Evolutionary conservation across 23 tunicate genomes (phyloP).

Genomic region (Trididemnum nubilum): DNA sequence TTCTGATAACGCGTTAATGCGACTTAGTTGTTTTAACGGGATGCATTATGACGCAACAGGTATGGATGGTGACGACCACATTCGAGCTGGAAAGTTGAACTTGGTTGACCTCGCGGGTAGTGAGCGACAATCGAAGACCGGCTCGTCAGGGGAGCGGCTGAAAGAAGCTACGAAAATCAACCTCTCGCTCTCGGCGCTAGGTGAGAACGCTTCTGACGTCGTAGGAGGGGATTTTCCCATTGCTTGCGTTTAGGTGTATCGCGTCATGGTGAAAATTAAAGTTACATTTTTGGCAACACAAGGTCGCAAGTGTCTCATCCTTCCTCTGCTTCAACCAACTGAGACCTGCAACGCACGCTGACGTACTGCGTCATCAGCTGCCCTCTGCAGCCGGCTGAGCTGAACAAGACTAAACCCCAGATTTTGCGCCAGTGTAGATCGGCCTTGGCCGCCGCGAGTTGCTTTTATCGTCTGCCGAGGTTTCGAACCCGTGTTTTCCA

Average conservation of each 20-base stretch:
- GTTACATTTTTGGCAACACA: not conserved
- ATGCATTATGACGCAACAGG: too few relatives aligned
- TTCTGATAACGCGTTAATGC: too few relatives aligned
- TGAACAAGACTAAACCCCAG: too few relatives aligned
- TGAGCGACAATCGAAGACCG: slow-evolving; percentile 97
- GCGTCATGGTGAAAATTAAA: not conserved
- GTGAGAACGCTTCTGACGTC: slow-evolving; percentile 14
- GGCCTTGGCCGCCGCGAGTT: too few relatives aligned
- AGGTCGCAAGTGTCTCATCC: not conserved
- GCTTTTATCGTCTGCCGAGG: not conserved
- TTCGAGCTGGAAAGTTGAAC: slow-evolving; percentile 93
- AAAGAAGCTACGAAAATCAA: slow-evolving; percentile 99
- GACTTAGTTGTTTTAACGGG: too few relatives aligned
- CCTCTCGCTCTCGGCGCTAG: slow-evolving; percentile 94
- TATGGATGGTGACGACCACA: slow-evolving; percentile 85
- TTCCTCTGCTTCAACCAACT: too few relatives aligned
- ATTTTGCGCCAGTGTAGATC: too few relatives aligned
- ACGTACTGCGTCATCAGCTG: too few relatives aligned
- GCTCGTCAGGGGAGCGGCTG: slow-evolving; percentile 93
- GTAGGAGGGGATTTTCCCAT: not conserved
- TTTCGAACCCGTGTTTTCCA: slow-evolving; percentile 4
- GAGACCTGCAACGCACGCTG: too few relatives aligned
- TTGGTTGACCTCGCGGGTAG: slow-evolving; percentile 99
- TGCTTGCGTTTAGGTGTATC: too few relatives aligned
- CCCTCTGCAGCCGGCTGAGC: not conserved